Conservation (phyloP, 2,797 vertebrate genomes). For the Zenarchopterus dispar region DNA sequence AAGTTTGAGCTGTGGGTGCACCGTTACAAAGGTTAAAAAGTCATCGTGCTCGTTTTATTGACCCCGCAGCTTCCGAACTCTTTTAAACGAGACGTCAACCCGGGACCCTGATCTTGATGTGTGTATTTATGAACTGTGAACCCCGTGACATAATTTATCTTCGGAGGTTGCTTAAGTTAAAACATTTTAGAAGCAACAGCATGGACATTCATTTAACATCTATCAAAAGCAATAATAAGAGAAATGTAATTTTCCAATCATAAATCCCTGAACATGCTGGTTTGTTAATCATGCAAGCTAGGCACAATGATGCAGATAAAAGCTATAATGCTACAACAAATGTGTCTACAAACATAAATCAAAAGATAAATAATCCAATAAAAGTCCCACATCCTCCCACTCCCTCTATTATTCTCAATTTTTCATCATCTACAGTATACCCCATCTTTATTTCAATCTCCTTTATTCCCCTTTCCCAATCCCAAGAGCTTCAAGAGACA, state of each 20-base stretch:
- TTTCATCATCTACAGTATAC: constrained; percentile 2
- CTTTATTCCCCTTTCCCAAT: constrained; percentile 24
- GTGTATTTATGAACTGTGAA: too few species aligned
- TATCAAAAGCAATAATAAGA: too few species aligned
- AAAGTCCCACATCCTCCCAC: neutral
- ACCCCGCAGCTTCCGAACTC: neutral
- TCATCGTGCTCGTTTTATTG: neutral
- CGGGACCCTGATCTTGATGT: too few species aligned
- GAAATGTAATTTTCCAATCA: too few species aligned
- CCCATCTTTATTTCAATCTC: constrained; percentile 10
- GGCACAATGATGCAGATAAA: neutral
- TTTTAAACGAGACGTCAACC: too few species aligned
- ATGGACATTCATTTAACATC: too few species aligned
- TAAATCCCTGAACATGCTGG: too few species aligned
- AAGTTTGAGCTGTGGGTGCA: neutral
- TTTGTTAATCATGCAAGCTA: too few species aligned
- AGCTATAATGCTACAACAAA: too few species aligned
- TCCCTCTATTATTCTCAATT: neutral
- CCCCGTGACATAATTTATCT: too few species aligned
- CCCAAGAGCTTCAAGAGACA: constrained; percentile 52
- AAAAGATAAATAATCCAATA: neutral
- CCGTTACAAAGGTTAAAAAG: neutral
- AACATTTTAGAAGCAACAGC: too few species aligned
- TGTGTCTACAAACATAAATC: neutral
- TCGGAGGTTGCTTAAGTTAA: too few species aligned